Conservation (phyloP, 2,888 invertebrate genomes). For the Hedya salicella region DNA sequence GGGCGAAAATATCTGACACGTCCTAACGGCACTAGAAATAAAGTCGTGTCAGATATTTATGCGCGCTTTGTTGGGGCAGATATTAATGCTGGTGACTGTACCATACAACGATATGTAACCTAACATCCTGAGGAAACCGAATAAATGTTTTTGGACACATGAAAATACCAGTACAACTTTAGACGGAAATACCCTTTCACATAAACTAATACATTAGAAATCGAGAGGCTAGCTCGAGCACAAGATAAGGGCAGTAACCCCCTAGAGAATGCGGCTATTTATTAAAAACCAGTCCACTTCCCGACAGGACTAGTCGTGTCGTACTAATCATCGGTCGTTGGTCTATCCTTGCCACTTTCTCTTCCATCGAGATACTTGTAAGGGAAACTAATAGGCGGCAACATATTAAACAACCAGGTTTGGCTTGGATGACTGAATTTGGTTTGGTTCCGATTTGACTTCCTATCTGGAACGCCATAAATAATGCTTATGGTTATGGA, state of each 20-base stretch:
- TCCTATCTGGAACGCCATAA: slow-evolving; percentile 4
- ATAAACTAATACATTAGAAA: no score
- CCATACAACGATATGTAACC: no score
- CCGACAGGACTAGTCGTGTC: slow-evolving; percentile 28
- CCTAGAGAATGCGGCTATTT: neutral
- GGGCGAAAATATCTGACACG: no score
- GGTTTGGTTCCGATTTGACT: slow-evolving; percentile 12
- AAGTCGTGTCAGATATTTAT: no score
- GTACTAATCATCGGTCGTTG: slow-evolving; percentile 19
- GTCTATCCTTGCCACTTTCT: slow-evolving; percentile 38
- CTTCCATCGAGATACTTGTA: slow-evolving; percentile 11
- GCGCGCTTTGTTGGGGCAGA: no score
- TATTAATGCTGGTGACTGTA: no score
- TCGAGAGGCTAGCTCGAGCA: no score
- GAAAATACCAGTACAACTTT: no score
- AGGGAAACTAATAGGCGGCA: slow-evolving; percentile 7
- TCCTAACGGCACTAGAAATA: no score
- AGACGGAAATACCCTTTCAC: no score
- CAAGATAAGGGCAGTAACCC: slow-evolving; percentile 18
- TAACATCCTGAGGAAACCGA: no score
- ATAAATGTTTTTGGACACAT: no score
- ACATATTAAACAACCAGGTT: slow-evolving; percentile 5
- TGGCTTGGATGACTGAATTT: neutral
- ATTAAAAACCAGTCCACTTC: slow-evolving; percentile 13
- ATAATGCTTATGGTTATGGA: slow-evolving; percentile 5